A percentile compares a stretch with the other conserved stretches of the same genome.
These are phyloP conservation scores for Dreissena polymorpha DNA, from an alignment of 1,140 invertebrate species.

Conservation along the genomic window DNA sequence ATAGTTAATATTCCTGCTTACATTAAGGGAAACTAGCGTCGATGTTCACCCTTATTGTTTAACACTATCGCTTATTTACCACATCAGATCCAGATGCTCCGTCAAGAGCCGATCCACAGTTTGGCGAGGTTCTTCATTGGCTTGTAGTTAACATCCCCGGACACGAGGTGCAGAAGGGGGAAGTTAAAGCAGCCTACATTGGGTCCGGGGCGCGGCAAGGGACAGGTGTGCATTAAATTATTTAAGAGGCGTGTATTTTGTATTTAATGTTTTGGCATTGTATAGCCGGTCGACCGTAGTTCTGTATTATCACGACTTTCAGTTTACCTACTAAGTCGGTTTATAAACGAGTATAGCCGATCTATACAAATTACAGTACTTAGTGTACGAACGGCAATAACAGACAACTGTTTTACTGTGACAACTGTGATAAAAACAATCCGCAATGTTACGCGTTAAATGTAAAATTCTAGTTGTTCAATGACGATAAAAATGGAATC, in stretches of 20 bases:
- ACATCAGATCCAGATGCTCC: slow-evolving; percentile 93
- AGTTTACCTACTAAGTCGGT: too few species aligned
- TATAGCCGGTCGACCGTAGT: too few species aligned
- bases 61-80: too few species aligned
- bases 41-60: not conserved
- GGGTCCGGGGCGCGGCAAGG: slow-evolving; percentile 91
- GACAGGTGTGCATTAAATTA: slow-evolving; percentile 84
- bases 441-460: not conserved
- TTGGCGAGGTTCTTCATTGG: slow-evolving; percentile 96
- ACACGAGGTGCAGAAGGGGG: slow-evolving; percentile 85
- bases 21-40: too few species aligned
- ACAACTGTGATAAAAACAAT: not conserved
- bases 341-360: too few species aligned
- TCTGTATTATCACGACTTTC: too few species aligned
- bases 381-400: too few species aligned
- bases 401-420: too few species aligned
- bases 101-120: slow-evolving; percentile 87
- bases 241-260: too few species aligned
- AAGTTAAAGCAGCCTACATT: slow-evolving; percentile 88
- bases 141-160: slow-evolving; percentile 94
- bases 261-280: too few species aligned
- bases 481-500: not conserved
- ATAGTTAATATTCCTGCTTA: too few species aligned
- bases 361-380: too few species aligned
- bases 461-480: not conserved